phyloP scores from a whole-genome alignment of 1,140 invertebrate genomes.

The Cotesia vestalis region DNA sequence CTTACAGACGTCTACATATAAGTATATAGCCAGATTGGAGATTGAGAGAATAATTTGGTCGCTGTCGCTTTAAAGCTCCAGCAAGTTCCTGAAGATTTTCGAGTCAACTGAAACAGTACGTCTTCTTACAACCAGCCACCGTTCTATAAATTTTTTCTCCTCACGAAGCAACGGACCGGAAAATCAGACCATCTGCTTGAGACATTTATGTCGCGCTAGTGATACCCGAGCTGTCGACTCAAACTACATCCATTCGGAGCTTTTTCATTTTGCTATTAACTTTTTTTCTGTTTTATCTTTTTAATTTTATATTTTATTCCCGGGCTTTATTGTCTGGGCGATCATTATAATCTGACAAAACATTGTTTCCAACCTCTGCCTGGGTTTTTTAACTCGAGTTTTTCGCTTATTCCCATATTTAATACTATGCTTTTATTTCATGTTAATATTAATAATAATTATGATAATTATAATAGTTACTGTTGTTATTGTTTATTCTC shows the following conservation, averaged over 20 bases:
- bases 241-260: constrained; percentile 9
- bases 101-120: constrained; percentile 24
- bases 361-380: no score
- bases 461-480: neutral
- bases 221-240: constrained; percentile 23
- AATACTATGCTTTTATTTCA: no score
- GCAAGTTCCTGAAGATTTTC: neutral
- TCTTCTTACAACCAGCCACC: neutral
- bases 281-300: neutral
- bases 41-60: neutral
- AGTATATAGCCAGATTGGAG: neutral
- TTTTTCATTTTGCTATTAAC: neutral
- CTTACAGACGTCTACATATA: no score
- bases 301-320: neutral
- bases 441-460: no score
- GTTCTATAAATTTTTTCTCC: neutral
- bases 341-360: no score
- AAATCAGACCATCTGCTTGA: constrained; percentile 27
- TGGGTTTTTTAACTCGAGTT: no score
- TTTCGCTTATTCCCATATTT: no score
- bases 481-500: neutral
- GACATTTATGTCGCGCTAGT: constrained; percentile 29
- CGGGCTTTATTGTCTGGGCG: no score
- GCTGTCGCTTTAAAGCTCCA: constrained; percentile 2
- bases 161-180: constrained; percentile 23